Conservation (phyloP, 2,797 vertebrate species). For the Malurus splendens region DNA sequence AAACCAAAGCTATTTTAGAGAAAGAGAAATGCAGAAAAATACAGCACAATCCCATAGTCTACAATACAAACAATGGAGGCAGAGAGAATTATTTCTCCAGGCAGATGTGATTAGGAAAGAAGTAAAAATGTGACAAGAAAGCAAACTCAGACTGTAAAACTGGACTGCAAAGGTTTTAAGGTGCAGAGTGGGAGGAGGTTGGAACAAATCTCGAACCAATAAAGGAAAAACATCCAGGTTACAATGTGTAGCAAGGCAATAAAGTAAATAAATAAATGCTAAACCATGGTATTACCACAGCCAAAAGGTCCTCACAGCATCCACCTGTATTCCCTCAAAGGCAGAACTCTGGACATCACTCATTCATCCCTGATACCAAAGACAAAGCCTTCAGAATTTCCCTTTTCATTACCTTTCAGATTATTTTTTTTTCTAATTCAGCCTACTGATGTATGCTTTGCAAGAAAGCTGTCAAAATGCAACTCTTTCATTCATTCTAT, state of each 20-base stretch:
- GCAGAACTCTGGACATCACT: fast-evolving
- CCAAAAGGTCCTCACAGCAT: background rate
- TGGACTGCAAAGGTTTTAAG: background rate
- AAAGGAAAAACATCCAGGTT: background rate
- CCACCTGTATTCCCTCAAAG: background rate
- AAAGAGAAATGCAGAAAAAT: background rate
- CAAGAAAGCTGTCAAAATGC: background rate
- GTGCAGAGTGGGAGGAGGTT: background rate
- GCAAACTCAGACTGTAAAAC: background rate
- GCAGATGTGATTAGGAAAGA: background rate
- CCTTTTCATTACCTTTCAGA: background rate
- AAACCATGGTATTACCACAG: background rate
- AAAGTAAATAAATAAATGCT: background rate
- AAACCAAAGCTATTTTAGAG: background rate
- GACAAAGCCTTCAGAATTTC: background rate
- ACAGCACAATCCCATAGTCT: background rate
- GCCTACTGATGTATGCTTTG: background rate
- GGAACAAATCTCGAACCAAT: background rate
- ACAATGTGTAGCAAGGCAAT: background rate
- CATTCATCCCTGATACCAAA: background rate
- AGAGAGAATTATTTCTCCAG: background rate
- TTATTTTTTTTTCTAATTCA: background rate
- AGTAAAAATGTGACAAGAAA: background rate
- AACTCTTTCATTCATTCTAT: background rate
- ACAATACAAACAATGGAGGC: background rate